Evolutionary conservation across 2,888 invertebrate species (phyloP).

Genomic region (Rhodophaea formosa): DNA sequence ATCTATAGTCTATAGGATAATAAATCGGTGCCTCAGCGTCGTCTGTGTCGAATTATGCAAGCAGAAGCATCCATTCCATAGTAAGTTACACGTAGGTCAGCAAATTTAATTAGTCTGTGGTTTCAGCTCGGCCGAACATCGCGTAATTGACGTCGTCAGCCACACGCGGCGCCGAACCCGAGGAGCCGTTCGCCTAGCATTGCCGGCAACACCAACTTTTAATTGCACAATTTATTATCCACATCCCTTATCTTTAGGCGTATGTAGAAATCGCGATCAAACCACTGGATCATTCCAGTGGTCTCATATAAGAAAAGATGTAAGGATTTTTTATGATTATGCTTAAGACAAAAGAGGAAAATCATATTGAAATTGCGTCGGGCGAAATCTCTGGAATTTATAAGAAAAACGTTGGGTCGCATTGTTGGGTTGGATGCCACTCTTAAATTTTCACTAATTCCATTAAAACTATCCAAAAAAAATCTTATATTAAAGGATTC

Average conservation of each 20-base stretch:
- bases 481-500: no score
- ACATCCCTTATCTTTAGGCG: background rate
- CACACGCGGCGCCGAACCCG: conserved; percentile 45
- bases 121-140: conserved; percentile 45
- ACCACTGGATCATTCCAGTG: no score
- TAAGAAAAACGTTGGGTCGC: no score
- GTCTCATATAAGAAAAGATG: no score
- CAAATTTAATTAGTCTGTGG: conserved; percentile 55
- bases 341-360: no score
- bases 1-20: no score
- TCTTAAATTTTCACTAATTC: no score
- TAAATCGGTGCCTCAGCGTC: background rate
- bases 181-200: conserved; percentile 15
- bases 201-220: background rate
- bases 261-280: background rate
- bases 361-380: no score
- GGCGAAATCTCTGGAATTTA: no score
- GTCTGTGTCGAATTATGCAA: background rate
- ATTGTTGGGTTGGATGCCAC: no score
- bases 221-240: background rate
- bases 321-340: no score
- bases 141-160: conserved; percentile 57
- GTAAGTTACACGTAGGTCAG: conserved; percentile 30
- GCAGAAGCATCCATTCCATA: background rate
- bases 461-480: no score